Evolutionary conservation across 2,113 vertebrate species (phyloP).

Genomic region (Gnathonemus longibarbis): DNA sequence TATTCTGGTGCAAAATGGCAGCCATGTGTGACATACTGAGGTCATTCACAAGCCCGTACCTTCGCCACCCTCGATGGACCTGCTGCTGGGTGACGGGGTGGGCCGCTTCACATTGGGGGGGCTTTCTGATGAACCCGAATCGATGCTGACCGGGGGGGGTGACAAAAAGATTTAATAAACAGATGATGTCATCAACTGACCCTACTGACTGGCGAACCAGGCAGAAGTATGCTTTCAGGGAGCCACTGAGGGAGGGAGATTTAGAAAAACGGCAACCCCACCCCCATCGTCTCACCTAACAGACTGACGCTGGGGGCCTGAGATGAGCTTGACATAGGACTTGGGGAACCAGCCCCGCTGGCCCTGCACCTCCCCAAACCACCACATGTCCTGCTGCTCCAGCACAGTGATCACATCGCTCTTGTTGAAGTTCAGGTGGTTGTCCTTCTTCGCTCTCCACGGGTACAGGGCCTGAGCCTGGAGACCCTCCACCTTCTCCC

Average conservation of each 20-base stretch:
- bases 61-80: slow-evolving; percentile 74
- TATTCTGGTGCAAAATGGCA: neutral
- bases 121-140: slow-evolving; percentile 81
- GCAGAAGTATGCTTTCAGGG: neutral
- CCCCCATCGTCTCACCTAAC: slow-evolving; percentile 59
- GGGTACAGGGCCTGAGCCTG: slow-evolving; percentile 96
- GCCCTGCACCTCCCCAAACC: slow-evolving; percentile 95
- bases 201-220: neutral
- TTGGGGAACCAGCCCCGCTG: slow-evolving; percentile 99
- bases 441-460: slow-evolving; percentile 97
- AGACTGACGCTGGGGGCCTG: slow-evolving; percentile 77
- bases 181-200: neutral
- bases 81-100: slow-evolving; percentile 76
- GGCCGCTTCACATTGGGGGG: slow-evolving; percentile 84
- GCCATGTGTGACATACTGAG: neutral
- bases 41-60: slow-evolving; percentile 58
- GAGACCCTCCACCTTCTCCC: slow-evolving; percentile 93
- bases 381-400: slow-evolving; percentile 99
- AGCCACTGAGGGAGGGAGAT: neutral
- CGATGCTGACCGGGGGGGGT: slow-evolving; percentile 59
- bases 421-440: slow-evolving; percentile 99
- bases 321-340: slow-evolving; percentile 97
- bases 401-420: slow-evolving; percentile 90
- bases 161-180: neutral
- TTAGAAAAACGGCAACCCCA: neutral